These are phyloP conservation scores for Zophobas atratus DNA, from an alignment of 1,140 invertebrate genomes.

Conservation along the genomic window DNA sequence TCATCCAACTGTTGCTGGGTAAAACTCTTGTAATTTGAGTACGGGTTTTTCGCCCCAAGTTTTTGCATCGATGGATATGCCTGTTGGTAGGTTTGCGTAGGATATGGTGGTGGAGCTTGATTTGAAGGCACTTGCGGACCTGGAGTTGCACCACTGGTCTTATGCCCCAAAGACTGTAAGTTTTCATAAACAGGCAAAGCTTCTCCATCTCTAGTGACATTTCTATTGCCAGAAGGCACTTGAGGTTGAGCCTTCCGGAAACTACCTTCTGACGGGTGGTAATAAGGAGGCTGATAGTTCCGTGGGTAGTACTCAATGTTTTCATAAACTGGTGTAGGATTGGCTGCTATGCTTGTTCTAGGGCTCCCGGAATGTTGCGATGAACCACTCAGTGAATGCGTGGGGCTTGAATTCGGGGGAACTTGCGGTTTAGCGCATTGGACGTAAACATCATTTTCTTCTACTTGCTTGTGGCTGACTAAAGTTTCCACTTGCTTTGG, in stretches of 20 bases:
- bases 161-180: conserved; percentile 73
- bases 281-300: conserved; percentile 74
- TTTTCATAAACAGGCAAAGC: conserved; percentile 82
- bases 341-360: conserved; percentile 70
- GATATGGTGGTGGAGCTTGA: conserved; percentile 59
- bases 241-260: conserved; percentile 70
- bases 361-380: conserved; percentile 77
- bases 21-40: conserved; percentile 55
- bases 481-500: conserved; percentile 79
- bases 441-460: conserved; percentile 65
- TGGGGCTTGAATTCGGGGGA: conserved; percentile 69
- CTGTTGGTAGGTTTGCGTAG: conserved; percentile 61
- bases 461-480: conserved; percentile 56
- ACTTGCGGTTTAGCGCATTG: conserved; percentile 69
- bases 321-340: conserved; percentile 81
- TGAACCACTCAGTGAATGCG: conserved; percentile 72
- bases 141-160: conserved; percentile 58
- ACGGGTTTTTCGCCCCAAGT: conserved; percentile 49
- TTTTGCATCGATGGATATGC: conserved; percentile 63
- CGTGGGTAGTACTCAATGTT: conserved; percentile 84
- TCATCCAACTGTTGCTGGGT: conserved; percentile 70
- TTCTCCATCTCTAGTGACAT: conserved; percentile 62
- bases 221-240: conserved; percentile 76
- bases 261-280: conserved; percentile 70
- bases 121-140: conserved; percentile 62